phyloP scores from a whole-genome alignment of 2,888 invertebrate species.

The Dryococelus australis region DNA sequence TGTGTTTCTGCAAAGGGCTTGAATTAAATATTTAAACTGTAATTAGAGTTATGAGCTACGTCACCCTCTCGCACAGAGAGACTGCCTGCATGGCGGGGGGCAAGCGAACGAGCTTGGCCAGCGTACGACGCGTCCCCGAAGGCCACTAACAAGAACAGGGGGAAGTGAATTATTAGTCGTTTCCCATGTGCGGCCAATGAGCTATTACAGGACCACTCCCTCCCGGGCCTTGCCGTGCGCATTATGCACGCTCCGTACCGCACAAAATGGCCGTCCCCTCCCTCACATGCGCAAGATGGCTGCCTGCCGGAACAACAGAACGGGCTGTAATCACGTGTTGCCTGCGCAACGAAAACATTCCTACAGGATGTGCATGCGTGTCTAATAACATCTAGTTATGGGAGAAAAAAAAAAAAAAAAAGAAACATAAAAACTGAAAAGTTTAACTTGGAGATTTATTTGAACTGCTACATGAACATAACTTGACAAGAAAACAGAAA shows the following conservation, averaged over 20 bases:
- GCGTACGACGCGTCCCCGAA: background rate
- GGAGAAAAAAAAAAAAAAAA: background rate
- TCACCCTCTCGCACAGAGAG: background rate
- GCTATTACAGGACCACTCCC: conserved; percentile 16
- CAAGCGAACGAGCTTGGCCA: no score
- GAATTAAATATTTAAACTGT: background rate
- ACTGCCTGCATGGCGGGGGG: no score
- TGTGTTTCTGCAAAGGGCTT: background rate
- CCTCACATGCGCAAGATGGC: background rate
- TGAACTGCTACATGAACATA: background rate
- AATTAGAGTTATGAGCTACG: background rate
- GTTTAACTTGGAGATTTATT: background rate
- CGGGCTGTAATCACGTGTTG: conserved; percentile 11
- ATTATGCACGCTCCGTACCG: conserved; percentile 19
- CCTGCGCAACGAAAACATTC: background rate
- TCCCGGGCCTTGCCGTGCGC: background rate
- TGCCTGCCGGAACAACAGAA: background rate
- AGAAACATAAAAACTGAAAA: background rate
- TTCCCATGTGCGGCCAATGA: conserved; percentile 10
- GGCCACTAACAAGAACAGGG: background rate
- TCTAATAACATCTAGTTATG: background rate
- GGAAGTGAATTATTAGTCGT: conserved; percentile 16
- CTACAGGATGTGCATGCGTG: background rate
- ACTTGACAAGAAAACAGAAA: background rate
- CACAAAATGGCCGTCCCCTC: conserved; percentile 24